These are phyloP conservation scores for Trachops cirrhosus DNA, from an alignment of 2,797 vertebrate species.

Conservation along the genomic window DNA sequence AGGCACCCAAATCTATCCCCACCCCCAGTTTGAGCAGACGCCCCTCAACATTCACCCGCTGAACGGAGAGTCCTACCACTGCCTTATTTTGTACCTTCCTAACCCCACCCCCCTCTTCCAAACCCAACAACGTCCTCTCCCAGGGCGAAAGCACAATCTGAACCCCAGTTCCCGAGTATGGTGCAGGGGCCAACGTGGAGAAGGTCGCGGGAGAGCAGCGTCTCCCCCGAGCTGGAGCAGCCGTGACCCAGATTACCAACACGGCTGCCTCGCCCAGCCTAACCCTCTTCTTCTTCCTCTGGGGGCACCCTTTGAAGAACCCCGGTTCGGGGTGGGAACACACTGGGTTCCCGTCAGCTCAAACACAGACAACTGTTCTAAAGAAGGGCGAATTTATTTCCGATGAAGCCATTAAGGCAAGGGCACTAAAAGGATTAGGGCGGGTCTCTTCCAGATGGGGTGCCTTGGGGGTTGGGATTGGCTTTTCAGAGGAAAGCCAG, in stretches of 20 bases:
- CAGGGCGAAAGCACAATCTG: neutral
- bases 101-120: neutral
- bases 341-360: neutral
- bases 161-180: neutral
- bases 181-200: neutral
- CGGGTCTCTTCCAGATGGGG: constrained; percentile 53
- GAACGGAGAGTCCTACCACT: neutral
- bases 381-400: constrained; percentile 10
- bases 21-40: neutral
- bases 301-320: neutral
- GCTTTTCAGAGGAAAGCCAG: constrained; percentile 41
- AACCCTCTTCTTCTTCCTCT: neutral
- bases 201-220: neutral
- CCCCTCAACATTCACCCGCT: neutral
- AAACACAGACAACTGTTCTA: neutral
- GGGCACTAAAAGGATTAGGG: constrained; percentile 55
- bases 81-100: neutral
- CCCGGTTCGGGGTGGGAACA: constrained; percentile 1
- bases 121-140: neutral
- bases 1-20: neutral
- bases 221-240: constrained; percentile 3
- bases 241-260: constrained; percentile 64
- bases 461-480: neutral
- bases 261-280: constrained; percentile 12
- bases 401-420: constrained; percentile 41